A percentile compares a stretch with the other conserved stretches of the same genome.
Evolutionary conservation across 2,113 vertebrate species (phyloP).

Genomic region (Engystomops pustulosus): DNA sequence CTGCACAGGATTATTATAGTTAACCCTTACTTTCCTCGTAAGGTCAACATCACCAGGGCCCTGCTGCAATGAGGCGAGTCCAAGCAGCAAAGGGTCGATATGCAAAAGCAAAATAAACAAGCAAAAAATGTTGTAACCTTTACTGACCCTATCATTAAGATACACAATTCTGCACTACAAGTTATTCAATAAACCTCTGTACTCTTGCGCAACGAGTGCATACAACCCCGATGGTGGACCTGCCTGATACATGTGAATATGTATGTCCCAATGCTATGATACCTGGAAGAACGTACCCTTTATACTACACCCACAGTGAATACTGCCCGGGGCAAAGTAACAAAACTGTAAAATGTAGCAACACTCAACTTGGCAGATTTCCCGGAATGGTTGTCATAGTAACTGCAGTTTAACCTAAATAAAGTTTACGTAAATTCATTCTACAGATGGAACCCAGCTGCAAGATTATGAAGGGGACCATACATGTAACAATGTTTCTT

Average conservation of each 20-base stretch:
- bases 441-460: background rate
- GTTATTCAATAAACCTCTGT: background rate
- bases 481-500: background rate
- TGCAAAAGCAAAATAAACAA: background rate
- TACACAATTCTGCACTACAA: background rate
- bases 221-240: background rate
- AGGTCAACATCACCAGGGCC: background rate
- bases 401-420: background rate
- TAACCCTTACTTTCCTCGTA: background rate
- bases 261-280: background rate
- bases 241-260: background rate
- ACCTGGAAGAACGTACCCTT: background rate
- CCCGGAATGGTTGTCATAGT: background rate
- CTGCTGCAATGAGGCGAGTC: background rate
- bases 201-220: background rate
- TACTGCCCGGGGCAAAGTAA: conserved; percentile 25
- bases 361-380: background rate
- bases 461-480: background rate
- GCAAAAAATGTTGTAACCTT: background rate
- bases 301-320: background rate
- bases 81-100: background rate
- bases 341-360: conserved; percentile 38
- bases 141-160: background rate
- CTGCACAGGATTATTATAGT: background rate
- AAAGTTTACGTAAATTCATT: background rate